These are phyloP conservation scores for Artibeus lituratus DNA, from an alignment of 2,797 vertebrate genomes.

Conservation along the genomic window DNA sequence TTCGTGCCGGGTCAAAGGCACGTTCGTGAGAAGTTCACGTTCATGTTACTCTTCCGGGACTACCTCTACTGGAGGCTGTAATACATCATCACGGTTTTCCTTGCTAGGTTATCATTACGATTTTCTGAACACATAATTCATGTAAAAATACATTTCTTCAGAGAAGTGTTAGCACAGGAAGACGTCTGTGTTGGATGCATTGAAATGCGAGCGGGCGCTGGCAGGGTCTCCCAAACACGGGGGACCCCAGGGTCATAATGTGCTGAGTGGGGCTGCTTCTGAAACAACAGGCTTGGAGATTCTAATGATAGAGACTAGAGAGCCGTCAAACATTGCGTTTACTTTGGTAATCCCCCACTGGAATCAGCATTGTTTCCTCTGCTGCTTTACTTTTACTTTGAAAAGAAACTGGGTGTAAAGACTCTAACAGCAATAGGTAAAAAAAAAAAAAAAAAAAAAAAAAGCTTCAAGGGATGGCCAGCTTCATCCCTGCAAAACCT, in stretches of 20 bases:
- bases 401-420: background rate
- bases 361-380: background rate
- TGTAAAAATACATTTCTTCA: background rate
- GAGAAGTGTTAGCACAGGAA: background rate
- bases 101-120: background rate
- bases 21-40: background rate
- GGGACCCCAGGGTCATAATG: too few relatives aligned
- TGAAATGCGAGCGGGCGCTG: background rate
- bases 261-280: background rate
- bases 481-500: background rate
- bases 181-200: background rate
- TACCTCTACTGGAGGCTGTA: background rate
- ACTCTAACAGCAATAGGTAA: accelerated
- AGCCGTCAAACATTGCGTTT: background rate
- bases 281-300: background rate
- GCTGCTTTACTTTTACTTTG: background rate
- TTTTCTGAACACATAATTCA: constrained; percentile 1
- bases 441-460: too few relatives aligned
- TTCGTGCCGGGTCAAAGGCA: background rate
- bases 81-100: background rate
- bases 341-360: background rate
- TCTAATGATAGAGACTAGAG: background rate
- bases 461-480: background rate
- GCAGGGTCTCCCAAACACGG: background rate
- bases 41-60: background rate